phyloP scores from a whole-genome alignment of 2,113 vertebrate species.

The Pollimyrus isidori region DNA sequence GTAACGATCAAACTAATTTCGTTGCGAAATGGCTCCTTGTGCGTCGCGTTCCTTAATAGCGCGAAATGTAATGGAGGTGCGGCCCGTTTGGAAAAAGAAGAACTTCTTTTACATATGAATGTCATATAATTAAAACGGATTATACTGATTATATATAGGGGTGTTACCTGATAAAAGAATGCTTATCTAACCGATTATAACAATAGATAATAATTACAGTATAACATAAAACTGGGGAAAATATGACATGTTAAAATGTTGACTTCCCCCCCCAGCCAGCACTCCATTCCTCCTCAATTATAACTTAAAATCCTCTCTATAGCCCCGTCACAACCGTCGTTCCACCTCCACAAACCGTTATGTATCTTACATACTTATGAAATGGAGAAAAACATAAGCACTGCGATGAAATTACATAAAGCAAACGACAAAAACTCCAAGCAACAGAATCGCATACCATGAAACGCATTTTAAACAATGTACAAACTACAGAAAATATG shows the following conservation, averaged over 20 bases:
- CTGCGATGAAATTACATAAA: conserved; percentile 54
- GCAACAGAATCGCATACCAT: conserved; percentile 47
- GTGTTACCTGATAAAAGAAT: neutral
- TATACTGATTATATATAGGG: conserved; percentile 18
- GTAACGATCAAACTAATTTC: conserved; percentile 13
- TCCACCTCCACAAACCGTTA: conserved; percentile 26
- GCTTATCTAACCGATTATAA: conserved; percentile 11
- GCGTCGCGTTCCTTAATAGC: conserved; percentile 38
- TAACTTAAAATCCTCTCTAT: conserved; percentile 56
- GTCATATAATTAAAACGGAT: conserved; percentile 49
- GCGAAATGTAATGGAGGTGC: conserved; percentile 47
- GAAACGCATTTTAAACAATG: conserved; percentile 30
- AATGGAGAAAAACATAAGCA: conserved; percentile 42
- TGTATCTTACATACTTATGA: conserved; percentile 29
- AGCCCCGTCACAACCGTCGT: conserved; percentile 39
- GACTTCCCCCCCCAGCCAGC: conserved; percentile 57
- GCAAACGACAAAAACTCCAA: neutral
- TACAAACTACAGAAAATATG: neutral
- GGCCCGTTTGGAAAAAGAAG: conserved; percentile 60
- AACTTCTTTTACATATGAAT: conserved; percentile 67
- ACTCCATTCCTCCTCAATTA: conserved; percentile 60
- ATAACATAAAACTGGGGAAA: conserved; percentile 33
- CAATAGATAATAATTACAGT: neutral
- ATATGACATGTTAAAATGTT: conserved; percentile 36
- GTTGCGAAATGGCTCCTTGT: neutral